Percentiles rank a stretch among this genome's conserved stretches.
phyloP scores from a whole-genome alignment of 2,888 invertebrate genomes.

The Anoplius nigerrimus region DNA sequence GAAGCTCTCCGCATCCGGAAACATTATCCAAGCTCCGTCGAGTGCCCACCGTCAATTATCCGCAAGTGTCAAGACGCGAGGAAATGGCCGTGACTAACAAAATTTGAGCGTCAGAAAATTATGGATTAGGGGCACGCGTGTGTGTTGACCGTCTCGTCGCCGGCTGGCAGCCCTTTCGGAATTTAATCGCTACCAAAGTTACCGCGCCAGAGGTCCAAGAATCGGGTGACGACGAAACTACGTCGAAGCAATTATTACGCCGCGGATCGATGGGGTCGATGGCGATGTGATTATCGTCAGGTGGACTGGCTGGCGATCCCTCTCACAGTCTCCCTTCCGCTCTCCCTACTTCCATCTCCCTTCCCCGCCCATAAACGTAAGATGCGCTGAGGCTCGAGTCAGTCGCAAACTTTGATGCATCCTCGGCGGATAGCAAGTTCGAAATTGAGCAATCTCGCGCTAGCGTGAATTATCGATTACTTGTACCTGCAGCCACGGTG shows the following conservation, averaged over 20 bases:
- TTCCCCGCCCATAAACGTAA: slow-evolving; percentile 4
- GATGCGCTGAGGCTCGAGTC: slow-evolving; percentile 16
- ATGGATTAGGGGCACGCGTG: no score
- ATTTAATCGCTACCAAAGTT: slow-evolving; percentile 37
- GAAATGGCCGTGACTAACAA: no score
- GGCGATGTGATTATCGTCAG: slow-evolving; percentile 30
- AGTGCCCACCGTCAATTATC: no score
- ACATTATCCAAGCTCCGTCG: no score
- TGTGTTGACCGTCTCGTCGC: background rate
- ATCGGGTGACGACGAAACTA: slow-evolving; percentile 19
- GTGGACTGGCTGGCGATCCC: slow-evolving; percentile 1
- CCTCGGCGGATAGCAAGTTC: slow-evolving; percentile 18
- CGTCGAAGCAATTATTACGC: slow-evolving; percentile 33
- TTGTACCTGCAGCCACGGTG: slow-evolving; percentile 15
- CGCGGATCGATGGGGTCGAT: slow-evolving; percentile 29
- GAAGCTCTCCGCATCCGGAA: no score
- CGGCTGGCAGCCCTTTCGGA: slow-evolving; percentile 12
- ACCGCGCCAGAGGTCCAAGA: slow-evolving; percentile 18
- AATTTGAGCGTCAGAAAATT: no score
- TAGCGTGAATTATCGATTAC: slow-evolving; percentile 15
- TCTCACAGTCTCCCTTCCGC: background rate
- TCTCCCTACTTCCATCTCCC: background rate
- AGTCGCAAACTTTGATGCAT: slow-evolving; percentile 29
- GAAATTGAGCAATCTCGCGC: slow-evolving; percentile 23
- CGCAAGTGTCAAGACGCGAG: no score